Evolutionary conservation across 2,113 vertebrate species (phyloP), one percentile per base, ranked within the genome.

Genomic region (Poicephalus gulielmi): DNA sequence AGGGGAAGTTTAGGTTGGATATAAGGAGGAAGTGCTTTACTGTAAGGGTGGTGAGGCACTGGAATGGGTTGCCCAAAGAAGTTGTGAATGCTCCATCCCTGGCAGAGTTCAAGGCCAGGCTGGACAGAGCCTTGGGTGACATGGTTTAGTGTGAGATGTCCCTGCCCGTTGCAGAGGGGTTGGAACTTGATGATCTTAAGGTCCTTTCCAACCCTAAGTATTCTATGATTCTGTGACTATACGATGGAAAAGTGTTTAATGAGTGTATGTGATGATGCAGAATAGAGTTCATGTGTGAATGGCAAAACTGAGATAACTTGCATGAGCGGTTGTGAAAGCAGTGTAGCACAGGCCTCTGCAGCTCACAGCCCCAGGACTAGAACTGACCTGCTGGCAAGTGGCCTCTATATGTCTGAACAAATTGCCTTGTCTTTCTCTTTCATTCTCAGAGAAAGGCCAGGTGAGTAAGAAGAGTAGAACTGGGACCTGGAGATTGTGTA

Each of bases 261-360:
- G 75, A 55, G 6, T 76, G 1, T 68, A 31, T 41, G 24, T 53
- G 37, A n/a, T 43, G 59, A 77, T 60, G 53, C 53, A 73, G 75
- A 37, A 17, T 31, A 68, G 25, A 70, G 50, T 53, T 81, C 31
- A 7, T 9, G 12, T 70, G 41, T 69, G 50, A 67, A 25, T 16
- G 30, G n/a, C 44, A 66, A 28, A 75, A 46, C 63, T 39, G 27
- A 39, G n/a, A 10, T 30, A 33, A 30, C 8, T 60, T 53, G 24
- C 11, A 11, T 0, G 1, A 78, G 44, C 50, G 5, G 18, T 49
- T 55, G 19, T 11, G 30, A 37, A 60, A 79, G 49, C 13, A 1
- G 20, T 77, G 27, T 39, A 71, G 23, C 11, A 3, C 22, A 64
- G n/a, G 4, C 19, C 47, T 27, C n/a, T 30, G 31, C 0, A 0